Evolutionary conservation across 2,888 invertebrate genomes (phyloP), one percentile per base, ranked within the genome.

Genomic region (Amphipyra berbera): DNA sequence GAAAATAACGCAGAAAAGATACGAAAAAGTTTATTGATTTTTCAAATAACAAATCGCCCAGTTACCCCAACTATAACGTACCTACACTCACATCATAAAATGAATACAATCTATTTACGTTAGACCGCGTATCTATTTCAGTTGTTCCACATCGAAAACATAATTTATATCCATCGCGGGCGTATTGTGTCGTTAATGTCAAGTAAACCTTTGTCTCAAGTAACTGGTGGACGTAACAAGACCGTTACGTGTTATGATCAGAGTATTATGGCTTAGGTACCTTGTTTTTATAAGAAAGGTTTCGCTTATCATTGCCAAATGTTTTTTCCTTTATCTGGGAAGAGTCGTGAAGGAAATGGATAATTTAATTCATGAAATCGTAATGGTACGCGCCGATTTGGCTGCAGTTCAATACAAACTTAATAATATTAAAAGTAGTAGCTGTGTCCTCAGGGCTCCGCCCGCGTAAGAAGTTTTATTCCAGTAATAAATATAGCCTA

Each of bases 21-120:
- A 21, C 21, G 21, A 2, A 21, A 2, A 21, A 21, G 1, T 21
- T 21, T 2, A 21, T 21, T 21, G 21, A 21, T 21, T 21, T 21
- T 21, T 21, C 21, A 21, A 21, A 3, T 21, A 21, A 21, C 21
- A 21, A 21, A 21, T 21, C 21, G 21, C 21, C 3, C 21, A 21
- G 21, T 21, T 21, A 21, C 21, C 21, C 21, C 21, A 1, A 21
- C 2, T 21, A 2, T 21, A 21, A 21, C n/a, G n/a, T 7, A 7
- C 6, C 37, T 37, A 54, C 37, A 37, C n/a, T n/a, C 54, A 55
- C 37, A 52, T 61, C 42, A 58, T 52, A 61, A 63, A 61, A 60
- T 40, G 64, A 67, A 68, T 54, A 56, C 68, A 60, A 65, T 56
- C 62, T 68, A 71, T 79, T 81, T 74, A 62, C 65, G 76, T 67